These are phyloP conservation scores for Spicauda simplicius DNA, from an alignment of 2,888 invertebrate genomes.

Conservation along the genomic window DNA sequence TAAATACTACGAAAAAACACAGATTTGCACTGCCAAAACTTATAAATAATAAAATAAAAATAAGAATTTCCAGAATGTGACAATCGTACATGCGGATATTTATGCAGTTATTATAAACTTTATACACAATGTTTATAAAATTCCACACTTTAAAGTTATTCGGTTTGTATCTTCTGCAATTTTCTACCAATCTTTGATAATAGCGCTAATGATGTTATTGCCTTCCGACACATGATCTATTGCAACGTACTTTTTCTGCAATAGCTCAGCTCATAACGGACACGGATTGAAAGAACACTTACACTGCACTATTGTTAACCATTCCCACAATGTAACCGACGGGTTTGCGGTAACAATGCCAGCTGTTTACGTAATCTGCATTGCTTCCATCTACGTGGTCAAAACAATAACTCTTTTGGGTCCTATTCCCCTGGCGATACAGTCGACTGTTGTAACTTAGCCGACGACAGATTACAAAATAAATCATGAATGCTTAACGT, in stretches of 20 bases:
- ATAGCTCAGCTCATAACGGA: conserved; percentile 24
- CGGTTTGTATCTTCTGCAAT: too few species aligned
- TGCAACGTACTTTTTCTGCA: conserved; percentile 17
- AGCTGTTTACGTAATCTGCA: conserved; percentile 42
- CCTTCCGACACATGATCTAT: conserved; percentile 14
- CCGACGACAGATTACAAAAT: conserved; percentile 32
- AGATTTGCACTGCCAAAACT: too few species aligned
- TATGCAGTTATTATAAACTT: too few species aligned
- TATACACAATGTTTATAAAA: too few species aligned
- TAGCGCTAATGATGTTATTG: conserved; percentile 7
- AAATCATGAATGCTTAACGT: conserved; percentile 35
- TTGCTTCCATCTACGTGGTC: conserved; percentile 37
- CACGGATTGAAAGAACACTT: conserved; percentile 43
- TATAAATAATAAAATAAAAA: too few species aligned
- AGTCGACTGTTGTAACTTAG: conserved; percentile 9
- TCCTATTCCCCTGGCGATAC: conserved; percentile 17
- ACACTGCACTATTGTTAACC: conserved; percentile 40
- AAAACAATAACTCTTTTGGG: conserved; percentile 26
- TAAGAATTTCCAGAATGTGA: too few species aligned
- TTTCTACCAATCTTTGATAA: not conserved
- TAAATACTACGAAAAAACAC: too few species aligned
- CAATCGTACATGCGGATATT: too few species aligned
- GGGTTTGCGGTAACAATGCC: conserved; percentile 43
- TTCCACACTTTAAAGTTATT: too few species aligned
- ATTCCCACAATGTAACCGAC: conserved; percentile 48